Evolutionary conservation across 2,797 vertebrate species (phyloP).

Genomic region (Gallirallus australis): DNA sequence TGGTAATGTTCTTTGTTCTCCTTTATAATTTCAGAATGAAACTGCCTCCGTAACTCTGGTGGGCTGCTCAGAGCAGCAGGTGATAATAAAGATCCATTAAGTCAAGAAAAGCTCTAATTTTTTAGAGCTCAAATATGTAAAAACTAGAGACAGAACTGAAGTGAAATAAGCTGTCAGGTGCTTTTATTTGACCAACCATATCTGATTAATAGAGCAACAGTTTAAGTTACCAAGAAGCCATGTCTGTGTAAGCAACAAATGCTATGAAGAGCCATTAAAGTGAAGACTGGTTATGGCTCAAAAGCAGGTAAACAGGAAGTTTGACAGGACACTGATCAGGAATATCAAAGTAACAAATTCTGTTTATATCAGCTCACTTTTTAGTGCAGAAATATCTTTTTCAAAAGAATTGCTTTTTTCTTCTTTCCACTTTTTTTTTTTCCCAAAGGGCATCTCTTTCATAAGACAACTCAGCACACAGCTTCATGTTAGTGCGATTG

Average conservation of each 20-base stretch:
- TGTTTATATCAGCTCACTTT: background rate
- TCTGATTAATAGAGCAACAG: background rate
- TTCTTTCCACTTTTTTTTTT: fast-evolving
- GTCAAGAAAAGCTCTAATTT: background rate
- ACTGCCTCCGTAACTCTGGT: background rate
- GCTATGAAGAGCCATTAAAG: background rate
- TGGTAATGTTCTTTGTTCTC: background rate
- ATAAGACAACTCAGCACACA: background rate
- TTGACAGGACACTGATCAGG: background rate
- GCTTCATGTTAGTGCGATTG: background rate
- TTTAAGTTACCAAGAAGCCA: background rate
- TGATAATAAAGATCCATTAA: background rate
- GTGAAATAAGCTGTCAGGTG: background rate
- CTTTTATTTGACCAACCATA: background rate
- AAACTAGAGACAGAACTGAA: background rate
- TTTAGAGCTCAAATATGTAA: background rate
- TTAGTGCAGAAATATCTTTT: background rate
- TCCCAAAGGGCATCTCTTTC: background rate
- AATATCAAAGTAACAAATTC: background rate
- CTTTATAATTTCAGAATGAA: background rate
- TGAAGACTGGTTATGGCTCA: background rate
- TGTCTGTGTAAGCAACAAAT: background rate
- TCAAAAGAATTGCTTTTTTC: background rate
- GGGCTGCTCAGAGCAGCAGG: background rate
- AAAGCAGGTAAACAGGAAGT: background rate